Percentiles rank a stretch among this genome's conserved stretches.
Evolutionary conservation across 2,888 invertebrate species (phyloP).

Genomic region (Drosophila demipolita): DNA sequence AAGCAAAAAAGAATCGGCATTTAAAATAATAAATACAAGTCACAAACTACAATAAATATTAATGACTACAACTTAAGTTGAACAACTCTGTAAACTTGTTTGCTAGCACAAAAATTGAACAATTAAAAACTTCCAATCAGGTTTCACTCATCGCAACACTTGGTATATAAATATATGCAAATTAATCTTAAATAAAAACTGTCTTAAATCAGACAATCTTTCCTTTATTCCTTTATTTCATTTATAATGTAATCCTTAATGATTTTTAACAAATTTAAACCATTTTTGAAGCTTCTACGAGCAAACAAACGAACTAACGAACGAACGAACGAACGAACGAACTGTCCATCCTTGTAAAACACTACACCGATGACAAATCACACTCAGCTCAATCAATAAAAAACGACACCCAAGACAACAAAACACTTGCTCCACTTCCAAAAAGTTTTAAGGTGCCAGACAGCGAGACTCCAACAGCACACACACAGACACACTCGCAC

Average conservation of each 20-base stretch:
- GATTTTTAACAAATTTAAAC: not conserved
- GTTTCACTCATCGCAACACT: not conserved
- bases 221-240: not conserved
- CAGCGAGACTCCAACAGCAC: constrained; percentile 65
- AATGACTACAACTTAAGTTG: constrained; percentile 6
- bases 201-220: not conserved
- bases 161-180: not conserved
- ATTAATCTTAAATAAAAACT: not conserved
- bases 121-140: constrained; percentile 12
- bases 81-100: constrained; percentile 20
- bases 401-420: constrained; percentile 14
- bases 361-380: constrained; percentile 5
- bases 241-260: not conserved
- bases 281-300: not conserved
- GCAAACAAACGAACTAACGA: not conserved
- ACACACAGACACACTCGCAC: constrained; percentile 12
- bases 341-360: constrained; percentile 17
- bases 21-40: constrained; percentile 26
- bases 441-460: constrained; percentile 64
- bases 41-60: constrained; percentile 20
- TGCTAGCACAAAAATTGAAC: constrained; percentile 1
- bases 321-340: not conserved
- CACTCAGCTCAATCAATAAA: constrained; percentile 13
- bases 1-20: constrained; percentile 17
- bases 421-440: constrained; percentile 73